Percentiles rank a stretch among this genome's conserved stretches.
phyloP scores from a whole-genome alignment of 1,140 invertebrate genomes.

The Sesamia nonagrioides region DNA sequence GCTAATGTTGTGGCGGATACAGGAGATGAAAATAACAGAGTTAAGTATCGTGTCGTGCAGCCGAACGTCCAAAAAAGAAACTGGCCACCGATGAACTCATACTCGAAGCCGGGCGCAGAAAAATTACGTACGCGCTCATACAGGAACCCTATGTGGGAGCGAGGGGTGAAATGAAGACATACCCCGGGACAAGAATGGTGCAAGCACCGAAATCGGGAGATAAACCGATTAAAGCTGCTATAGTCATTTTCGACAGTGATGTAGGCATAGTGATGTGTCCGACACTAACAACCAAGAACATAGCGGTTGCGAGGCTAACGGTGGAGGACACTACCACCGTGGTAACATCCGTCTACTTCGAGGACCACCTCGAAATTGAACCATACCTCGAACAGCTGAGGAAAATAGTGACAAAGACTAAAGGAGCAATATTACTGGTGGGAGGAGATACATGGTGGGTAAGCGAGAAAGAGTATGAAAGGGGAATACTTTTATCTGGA shows the following conservation, averaged over 20 bases:
- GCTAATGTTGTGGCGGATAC: background rate
- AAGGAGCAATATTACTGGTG: too few species aligned
- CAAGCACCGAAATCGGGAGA: too few species aligned
- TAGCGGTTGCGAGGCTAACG: too few species aligned
- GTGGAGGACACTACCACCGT: too few species aligned
- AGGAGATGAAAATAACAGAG: background rate
- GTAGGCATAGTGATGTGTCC: too few species aligned
- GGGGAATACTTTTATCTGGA: too few species aligned
- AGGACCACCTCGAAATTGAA: too few species aligned
- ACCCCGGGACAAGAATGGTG: background rate
- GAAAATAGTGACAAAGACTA: too few species aligned
- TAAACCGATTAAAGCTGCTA: conserved; percentile 9
- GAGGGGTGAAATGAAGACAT: background rate
- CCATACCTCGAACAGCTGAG: too few species aligned
- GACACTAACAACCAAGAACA: too few species aligned
- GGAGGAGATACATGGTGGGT: conserved; percentile 8
- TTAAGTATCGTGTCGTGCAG: background rate
- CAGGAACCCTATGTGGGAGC: conserved; percentile 25
- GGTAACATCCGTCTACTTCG: background rate
- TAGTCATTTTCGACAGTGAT: too few species aligned
- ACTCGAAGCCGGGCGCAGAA: background rate
- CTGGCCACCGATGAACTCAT: background rate
- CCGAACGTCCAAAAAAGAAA: background rate
- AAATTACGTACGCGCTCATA: background rate
- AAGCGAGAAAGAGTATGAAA: background rate